Evolutionary conservation across 30 jellyfish, hydroid and myxozoan genomes (phyloP), one percentile per base, ranked within the genome.

Genomic region (Phacellophora camtschatica): DNA sequence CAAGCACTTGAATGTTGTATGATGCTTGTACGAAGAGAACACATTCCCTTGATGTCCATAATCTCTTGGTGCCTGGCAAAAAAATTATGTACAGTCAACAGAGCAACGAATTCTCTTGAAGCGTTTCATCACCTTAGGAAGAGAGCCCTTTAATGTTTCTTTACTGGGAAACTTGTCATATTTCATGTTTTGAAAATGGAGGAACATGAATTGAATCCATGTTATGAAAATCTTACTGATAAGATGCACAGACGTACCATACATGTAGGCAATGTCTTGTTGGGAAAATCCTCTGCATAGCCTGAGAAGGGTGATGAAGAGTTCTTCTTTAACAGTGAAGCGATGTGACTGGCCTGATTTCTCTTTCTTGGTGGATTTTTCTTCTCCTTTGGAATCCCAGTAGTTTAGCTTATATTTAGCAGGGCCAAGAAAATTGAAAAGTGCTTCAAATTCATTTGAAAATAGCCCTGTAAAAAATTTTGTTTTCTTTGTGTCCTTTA

Each of bases 41-140:
- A 80, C 22, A 67, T 87, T 87, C 30, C 89, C 96, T 45, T 87
- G 96, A 28, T 68, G 96, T 6, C 62, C 75, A 81, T 78, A 87
- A 53, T 87, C 71, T 1, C 83, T 53, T 8, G 91, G 95, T 9
- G 54, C 45, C 43, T 87, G 63, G 39, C 82, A 66, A 28, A 13
- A 33, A 27, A 77, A 78, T 36, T 87, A 96, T 2, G 96, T 87
- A 35, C 96, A 87, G 80, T 87, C 96, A 63, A 80, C 42, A 10
- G 83, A 43, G 49, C 83, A 69, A 3, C 87, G 22, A 13, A 73
- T 32, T 4, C 32, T 73, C 35, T 51, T 73, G 80, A 73, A 73
- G 9, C 48, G 9, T 35, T 35, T 49, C 43, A 80, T 62, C 50
- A 80, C 84, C 29, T 80, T 64, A 16, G 91, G 91, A 12, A 80